phyloP scores from a whole-genome alignment of 2,797 vertebrate genomes.

The Nannoperca australis region DNA sequence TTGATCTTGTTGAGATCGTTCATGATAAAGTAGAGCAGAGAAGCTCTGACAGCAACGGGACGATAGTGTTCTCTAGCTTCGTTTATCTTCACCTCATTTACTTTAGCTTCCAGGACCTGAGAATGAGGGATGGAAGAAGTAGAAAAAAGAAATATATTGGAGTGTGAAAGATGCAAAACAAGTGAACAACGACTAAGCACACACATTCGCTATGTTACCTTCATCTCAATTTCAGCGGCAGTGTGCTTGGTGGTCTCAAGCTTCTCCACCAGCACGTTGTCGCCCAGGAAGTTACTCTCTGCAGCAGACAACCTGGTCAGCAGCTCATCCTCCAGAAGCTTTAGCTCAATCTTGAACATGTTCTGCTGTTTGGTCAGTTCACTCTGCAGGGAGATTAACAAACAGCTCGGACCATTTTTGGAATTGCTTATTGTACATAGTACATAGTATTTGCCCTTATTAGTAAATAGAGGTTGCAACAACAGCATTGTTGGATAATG shows the following conservation, averaged over 20 bases:
- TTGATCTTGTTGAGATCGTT: conserved; percentile 92
- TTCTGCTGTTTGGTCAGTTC: conserved; percentile 89
- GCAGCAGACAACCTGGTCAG: conserved; percentile 83
- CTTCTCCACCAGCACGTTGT: conserved; percentile 86
- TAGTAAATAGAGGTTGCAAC: background rate
- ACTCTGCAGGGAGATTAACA: conserved; percentile 67
- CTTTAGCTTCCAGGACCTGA: conserved; percentile 89
- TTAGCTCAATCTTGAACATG: conserved; percentile 90
- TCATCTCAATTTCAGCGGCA: conserved; percentile 86
- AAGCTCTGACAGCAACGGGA: conserved; percentile 86
- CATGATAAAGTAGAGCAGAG: conserved; percentile 89
- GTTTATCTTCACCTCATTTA: conserved; percentile 89
- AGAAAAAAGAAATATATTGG: background rate
- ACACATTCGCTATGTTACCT: conserved; percentile 62
- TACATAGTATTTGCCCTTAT: background rate
- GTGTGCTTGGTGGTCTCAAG: conserved; percentile 89
- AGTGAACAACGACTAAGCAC: background rate
- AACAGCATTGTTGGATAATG: background rate
- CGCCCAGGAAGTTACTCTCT: conserved; percentile 86
- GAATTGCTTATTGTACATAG: background rate
- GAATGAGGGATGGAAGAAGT: conserved; percentile 6
- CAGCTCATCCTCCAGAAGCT: conserved; percentile 89
- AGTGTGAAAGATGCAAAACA: background rate
- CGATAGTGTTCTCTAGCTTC: conserved; percentile 88
- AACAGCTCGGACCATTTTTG: background rate